Conservation (phyloP, 2,797 vertebrate species). For the Poeciliopsis gracilis region DNA sequence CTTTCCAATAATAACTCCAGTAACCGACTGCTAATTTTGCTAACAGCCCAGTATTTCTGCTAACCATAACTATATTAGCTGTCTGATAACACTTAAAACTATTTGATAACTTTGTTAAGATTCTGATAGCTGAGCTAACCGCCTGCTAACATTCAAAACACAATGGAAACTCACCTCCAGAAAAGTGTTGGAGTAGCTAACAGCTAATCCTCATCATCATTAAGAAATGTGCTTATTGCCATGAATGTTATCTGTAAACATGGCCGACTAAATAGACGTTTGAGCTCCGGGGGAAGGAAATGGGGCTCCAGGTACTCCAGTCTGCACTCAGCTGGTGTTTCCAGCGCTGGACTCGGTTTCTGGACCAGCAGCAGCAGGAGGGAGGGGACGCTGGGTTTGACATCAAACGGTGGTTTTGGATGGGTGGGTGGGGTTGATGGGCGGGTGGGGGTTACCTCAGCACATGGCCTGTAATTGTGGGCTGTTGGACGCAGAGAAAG, state of each 20-base stretch:
- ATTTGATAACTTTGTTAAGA: background rate
- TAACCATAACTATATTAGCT: background rate
- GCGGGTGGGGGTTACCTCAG: constrained; percentile 40
- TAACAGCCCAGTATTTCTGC: background rate
- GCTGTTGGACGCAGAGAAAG: constrained; percentile 39
- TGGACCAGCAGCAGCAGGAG: constrained; percentile 29
- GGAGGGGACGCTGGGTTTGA: constrained; percentile 46
- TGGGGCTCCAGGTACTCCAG: background rate
- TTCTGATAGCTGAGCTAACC: background rate
- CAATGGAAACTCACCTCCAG: background rate
- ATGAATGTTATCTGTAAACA: background rate
- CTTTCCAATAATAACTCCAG: background rate
- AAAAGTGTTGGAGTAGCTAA: background rate
- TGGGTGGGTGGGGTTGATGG: constrained; percentile 55
- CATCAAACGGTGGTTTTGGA: constrained; percentile 62
- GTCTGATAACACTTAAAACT: background rate
- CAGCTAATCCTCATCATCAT: background rate
- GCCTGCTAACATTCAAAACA: background rate
- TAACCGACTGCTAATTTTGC: background rate
- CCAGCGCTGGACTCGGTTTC: constrained; percentile 23
- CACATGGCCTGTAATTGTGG: constrained; percentile 74
- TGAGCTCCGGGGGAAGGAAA: background rate
- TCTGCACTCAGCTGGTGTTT: background rate
- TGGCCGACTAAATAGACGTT: background rate
- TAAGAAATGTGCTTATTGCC: background rate